These are phyloP conservation scores for Urocyon cinereoargenteus DNA, from an alignment of 2,797 vertebrate genomes.

Conservation along the genomic window DNA sequence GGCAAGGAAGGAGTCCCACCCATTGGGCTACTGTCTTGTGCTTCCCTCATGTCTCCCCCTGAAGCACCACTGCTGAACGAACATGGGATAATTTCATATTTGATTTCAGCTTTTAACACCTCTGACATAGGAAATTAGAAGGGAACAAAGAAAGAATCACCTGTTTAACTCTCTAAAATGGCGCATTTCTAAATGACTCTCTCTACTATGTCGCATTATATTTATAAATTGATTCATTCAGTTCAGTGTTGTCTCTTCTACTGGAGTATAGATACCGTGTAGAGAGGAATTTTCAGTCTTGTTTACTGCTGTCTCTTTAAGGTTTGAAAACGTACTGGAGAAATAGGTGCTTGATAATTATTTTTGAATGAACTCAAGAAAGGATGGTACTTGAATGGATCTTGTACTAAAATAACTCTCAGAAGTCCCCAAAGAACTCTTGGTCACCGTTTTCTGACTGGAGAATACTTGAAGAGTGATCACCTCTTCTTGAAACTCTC, in stretches of 20 bases:
- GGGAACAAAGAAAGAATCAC: no score
- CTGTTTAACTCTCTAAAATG: background rate
- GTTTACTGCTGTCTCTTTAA: background rate
- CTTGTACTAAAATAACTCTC: conserved; percentile 30
- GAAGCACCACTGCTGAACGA: background rate
- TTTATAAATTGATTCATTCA: background rate
- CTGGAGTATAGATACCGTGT: background rate
- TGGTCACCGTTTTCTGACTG: background rate
- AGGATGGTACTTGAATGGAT: conserved; percentile 39
- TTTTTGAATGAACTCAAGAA: conserved; percentile 49
- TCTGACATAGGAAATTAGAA: no score
- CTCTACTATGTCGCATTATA: background rate
- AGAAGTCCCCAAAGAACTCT: background rate
- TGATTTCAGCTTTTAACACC: background rate
- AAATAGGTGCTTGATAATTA: conserved; percentile 20
- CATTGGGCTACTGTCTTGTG: background rate
- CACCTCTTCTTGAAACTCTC: background rate
- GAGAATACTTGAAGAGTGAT: conserved; percentile 13
- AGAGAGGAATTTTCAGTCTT: background rate
- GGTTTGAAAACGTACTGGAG: background rate
- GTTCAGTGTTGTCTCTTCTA: background rate
- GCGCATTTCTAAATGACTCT: no score
- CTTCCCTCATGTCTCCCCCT: background rate
- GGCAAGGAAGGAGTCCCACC: background rate
- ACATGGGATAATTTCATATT: background rate